Conservation (phyloP, 2,888 invertebrate genomes). For the Scelioninae gen. 1 region DNA sequence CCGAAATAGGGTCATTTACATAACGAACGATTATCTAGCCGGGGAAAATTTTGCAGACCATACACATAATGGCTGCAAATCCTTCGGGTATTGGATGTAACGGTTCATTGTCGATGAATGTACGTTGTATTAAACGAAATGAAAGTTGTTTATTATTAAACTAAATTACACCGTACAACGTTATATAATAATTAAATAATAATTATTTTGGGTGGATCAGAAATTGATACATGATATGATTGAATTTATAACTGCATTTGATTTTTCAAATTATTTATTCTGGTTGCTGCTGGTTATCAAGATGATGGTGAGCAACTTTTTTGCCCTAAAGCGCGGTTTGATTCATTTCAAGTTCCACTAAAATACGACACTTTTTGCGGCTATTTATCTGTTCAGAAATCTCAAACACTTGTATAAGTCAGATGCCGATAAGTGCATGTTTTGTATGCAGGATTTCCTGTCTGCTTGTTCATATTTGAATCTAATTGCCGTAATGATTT, state of each 20-base stretch:
- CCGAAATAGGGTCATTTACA: conserved; percentile 48
- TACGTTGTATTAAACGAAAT: conserved; percentile 15
- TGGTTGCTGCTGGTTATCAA: background rate
- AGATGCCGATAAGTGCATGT: conserved; percentile 51
- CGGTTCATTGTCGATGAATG: conserved; percentile 32
- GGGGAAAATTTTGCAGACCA: conserved; percentile 40
- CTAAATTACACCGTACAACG: conserved; percentile 3
- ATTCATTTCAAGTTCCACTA: conserved; percentile 20
- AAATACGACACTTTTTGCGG: conserved; percentile 45
- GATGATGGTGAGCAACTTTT: conserved; percentile 14
- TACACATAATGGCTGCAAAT: conserved; percentile 38
- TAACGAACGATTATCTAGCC: conserved; percentile 36
- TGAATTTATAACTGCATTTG: conserved; percentile 15
- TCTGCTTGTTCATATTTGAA: conserved; percentile 55
- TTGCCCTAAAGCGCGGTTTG: background rate
- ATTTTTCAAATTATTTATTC: background rate
- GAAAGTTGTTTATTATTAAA: conserved; percentile 39
- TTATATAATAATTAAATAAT: conserved; percentile 33
- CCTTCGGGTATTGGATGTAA: conserved; percentile 34
- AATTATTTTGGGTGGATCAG: background rate
- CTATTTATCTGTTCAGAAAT: conserved; percentile 51
- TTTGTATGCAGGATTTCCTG: conserved; percentile 55
- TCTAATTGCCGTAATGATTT: conserved; percentile 59
- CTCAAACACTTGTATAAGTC: conserved; percentile 43
- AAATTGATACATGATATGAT: background rate